Evolutionary conservation across 1,140 invertebrate species (phyloP).

Genomic region (Lepidurus packardi): DNA sequence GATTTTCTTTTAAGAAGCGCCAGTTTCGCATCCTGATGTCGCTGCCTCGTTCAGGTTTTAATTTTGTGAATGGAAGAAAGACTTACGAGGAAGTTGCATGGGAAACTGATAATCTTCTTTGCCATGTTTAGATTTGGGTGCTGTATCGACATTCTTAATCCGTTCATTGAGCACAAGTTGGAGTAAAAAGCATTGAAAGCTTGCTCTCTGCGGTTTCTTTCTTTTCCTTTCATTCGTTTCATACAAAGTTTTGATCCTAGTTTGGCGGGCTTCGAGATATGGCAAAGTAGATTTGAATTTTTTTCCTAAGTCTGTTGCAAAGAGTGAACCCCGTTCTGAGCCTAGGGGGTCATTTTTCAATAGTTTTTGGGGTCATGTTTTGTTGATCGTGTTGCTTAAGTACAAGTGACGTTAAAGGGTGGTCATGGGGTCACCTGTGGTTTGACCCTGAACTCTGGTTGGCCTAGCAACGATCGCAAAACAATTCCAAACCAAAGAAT

Average conservation of each 20-base stretch:
- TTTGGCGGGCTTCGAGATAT: not conserved
- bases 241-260: not conserved
- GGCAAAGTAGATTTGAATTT: not conserved
- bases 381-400: slow-evolving; percentile 5
- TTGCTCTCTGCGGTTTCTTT: not conserved
- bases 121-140: not conserved
- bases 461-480: slow-evolving; percentile 5
- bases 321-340: too few species aligned
- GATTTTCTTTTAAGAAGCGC: not conserved
- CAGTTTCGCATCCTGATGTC: too few species aligned
- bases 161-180: not conserved
- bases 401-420: not conserved
- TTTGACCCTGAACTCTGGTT: slow-evolving; percentile 18
- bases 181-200: not conserved
- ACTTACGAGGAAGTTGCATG: not conserved
- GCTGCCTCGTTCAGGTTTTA: not conserved
- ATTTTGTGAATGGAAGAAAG: not conserved
- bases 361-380: not conserved
- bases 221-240: not conserved
- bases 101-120: slow-evolving; percentile 7
- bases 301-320: too few species aligned
- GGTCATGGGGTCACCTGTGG: not conserved
- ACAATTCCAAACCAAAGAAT: not conserved
- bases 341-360: not conserved
- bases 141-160: slow-evolving; percentile 9